phyloP scores from a whole-genome alignment of 2,888 invertebrate species.

The Tridacna crocea region DNA sequence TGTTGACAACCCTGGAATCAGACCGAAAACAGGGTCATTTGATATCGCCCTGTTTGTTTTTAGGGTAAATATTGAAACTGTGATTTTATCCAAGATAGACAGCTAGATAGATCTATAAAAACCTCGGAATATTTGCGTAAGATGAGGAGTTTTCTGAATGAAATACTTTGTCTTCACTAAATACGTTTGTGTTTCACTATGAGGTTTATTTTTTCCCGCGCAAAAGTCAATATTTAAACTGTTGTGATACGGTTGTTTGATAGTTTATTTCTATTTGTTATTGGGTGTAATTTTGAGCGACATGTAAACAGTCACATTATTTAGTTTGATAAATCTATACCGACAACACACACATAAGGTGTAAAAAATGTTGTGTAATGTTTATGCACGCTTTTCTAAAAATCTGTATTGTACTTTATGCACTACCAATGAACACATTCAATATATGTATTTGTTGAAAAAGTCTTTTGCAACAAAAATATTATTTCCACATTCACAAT shows the following conservation, averaged over 20 bases:
- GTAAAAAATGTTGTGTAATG: not conserved
- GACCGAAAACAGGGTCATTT: constrained; percentile 4
- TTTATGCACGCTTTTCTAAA: too few relatives aligned
- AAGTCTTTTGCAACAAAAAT: too few relatives aligned
- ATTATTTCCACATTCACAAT: too few relatives aligned
- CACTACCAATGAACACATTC: too few relatives aligned
- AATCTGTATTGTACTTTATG: too few relatives aligned
- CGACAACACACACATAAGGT: not conserved
- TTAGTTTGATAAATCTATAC: not conserved
- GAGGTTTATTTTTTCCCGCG: constrained; percentile 13
- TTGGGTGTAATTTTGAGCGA: constrained; percentile 16
- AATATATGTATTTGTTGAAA: too few relatives aligned
- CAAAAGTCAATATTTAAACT: constrained; percentile 25
- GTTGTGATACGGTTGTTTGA: constrained; percentile 25
- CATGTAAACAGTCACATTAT: constrained; percentile 5
- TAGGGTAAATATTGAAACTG: constrained; percentile 60
- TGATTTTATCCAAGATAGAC: constrained; percentile 55
- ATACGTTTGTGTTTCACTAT: constrained; percentile 4
- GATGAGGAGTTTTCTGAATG: constrained; percentile 56
- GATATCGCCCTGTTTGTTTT: constrained; percentile 34
- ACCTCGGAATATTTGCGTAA: constrained; percentile 56
- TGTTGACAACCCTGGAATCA: not conserved
- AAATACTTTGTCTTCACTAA: constrained; percentile 36
- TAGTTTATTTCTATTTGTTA: constrained; percentile 40
- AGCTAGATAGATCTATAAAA: constrained; percentile 42